Percentiles rank a stretch among this genome's conserved stretches.
These are phyloP conservation scores for human (Homo sapiens) DNA, from an alignment of 2,113 vertebrate species.

Conservation along the genomic window GRCh38 chr5:171819501-171820000, in stretches of 20 bases:
- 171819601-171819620: not conserved
- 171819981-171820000: no score
- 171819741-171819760: not conserved
- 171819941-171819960: no score
- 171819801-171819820: not conserved
- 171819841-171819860: not conserved
- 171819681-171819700: not conserved
- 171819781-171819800: not conserved
- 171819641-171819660: not conserved
- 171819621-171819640: not conserved
- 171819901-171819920: no score
- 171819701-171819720: not conserved
- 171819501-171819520: not conserved
- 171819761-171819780: not conserved
- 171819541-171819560: rapidly evolving
- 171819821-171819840: not conserved
- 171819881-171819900: not conserved
- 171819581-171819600: not conserved
- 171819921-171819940: no score
- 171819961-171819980: no score
- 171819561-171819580: not conserved
- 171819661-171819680: not conserved
- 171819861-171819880: not conserved
- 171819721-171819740: not conserved
- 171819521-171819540: not conserved